Evolutionary conservation across 2,797 vertebrate genomes (phyloP).

Genomic region (Bradypus variegatus): DNA sequence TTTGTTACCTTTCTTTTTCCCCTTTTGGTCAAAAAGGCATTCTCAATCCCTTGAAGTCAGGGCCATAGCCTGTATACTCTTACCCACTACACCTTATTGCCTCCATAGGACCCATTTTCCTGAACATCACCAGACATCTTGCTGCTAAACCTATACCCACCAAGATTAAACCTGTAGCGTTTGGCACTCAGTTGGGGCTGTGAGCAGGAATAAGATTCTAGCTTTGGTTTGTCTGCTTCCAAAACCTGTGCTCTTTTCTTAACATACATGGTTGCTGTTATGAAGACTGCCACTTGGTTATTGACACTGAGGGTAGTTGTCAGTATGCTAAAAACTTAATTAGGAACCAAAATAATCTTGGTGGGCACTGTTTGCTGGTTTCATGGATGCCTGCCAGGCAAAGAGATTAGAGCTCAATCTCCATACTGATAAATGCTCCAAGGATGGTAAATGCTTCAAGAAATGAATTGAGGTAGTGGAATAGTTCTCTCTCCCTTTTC

Average conservation of each 20-base stretch:
- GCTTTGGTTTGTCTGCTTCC: not conserved
- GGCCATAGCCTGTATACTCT: not conserved
- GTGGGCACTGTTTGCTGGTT: not conserved
- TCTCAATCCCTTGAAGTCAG: not conserved
- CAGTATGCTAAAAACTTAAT: not conserved
- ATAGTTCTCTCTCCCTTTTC: not conserved
- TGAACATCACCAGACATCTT: not conserved
- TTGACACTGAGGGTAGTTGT: not conserved
- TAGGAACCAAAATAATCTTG: not conserved
- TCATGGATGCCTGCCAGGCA: not conserved
- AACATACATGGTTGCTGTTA: not conserved
- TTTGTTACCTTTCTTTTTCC: too few species aligned
- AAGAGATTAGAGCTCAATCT: not conserved
- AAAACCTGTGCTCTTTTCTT: not conserved
- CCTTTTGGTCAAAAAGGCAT: too few species aligned
- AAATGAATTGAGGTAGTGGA: not conserved
- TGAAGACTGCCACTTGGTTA: not conserved
- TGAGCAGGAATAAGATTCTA: not conserved
- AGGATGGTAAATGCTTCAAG: not conserved
- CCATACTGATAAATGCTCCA: not conserved
- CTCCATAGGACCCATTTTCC: not conserved
- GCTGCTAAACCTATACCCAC: not conserved
- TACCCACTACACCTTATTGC: not conserved
- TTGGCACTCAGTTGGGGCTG: not conserved
- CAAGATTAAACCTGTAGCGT: too few species aligned